phyloP scores from a whole-genome alignment of 53 echinoderm and acorn worm genomes.

The Zoroaster sp. region DNA sequence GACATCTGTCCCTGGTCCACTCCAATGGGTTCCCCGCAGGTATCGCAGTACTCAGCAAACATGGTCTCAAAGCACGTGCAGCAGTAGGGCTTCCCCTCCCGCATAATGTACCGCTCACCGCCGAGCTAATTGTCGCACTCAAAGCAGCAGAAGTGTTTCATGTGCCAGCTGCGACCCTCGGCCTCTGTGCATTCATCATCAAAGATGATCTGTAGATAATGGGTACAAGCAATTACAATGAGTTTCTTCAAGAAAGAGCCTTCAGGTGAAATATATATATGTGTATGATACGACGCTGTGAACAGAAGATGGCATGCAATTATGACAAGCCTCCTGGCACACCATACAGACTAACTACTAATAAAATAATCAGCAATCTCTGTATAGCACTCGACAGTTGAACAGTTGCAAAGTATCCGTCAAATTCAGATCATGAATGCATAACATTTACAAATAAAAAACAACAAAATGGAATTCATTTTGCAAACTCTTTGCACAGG shows the following conservation, averaged over 20 bases:
- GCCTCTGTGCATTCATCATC: constrained; percentile 97
- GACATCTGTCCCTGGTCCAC: constrained; percentile 99
- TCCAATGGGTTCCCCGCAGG: constrained; percentile 95
- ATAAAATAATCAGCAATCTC: not conserved
- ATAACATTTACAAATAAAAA: no score
- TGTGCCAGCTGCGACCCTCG: constrained; percentile 97
- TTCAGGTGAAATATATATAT: not conserved
- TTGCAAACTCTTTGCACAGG: no score
- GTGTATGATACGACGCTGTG: not conserved
- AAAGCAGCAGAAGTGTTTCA: constrained; percentile 99
- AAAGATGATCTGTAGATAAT: constrained; percentile 89
- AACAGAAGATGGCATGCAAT: not conserved
- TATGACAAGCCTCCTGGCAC: not conserved
- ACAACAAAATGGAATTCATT: no score
- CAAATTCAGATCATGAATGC: no score
- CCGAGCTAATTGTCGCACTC: constrained; percentile 95
- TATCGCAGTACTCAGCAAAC: constrained; percentile 97
- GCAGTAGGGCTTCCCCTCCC: constrained; percentile 91
- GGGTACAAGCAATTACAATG: not conserved
- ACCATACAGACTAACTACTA: not conserved
- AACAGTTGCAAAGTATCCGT: not conserved
- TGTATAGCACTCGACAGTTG: no score
- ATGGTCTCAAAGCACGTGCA: constrained; percentile 96
- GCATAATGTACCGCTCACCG: constrained; percentile 95
- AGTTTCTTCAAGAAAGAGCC: not conserved